Percentiles rank a stretch among this genome's conserved stretches.
phyloP scores from a whole-genome alignment of 2,797 vertebrate species.

The Garrulus glandarius region DNA sequence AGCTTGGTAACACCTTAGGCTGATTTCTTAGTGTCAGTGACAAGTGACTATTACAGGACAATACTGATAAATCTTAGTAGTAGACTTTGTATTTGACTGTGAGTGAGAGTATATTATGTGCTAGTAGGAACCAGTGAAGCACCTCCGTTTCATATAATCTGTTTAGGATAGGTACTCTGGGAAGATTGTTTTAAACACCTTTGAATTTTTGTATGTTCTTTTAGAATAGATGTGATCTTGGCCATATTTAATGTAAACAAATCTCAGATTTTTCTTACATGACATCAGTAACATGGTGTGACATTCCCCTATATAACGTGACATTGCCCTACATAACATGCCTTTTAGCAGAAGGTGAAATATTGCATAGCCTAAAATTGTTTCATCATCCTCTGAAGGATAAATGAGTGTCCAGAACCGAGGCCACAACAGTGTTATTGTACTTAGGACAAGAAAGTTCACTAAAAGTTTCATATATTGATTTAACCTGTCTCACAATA shows the following conservation, averaged over 20 bases:
- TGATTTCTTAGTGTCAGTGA: not conserved
- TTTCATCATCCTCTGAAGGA: not conserved
- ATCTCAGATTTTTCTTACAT: not conserved
- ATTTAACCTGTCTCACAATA: not conserved
- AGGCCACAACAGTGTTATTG: not conserved
- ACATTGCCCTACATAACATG: not conserved
- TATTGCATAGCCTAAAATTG: not conserved
- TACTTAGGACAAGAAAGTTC: not conserved
- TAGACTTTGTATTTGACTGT: not conserved
- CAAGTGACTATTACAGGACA: not conserved
- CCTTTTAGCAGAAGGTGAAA: not conserved
- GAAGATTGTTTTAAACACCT: not conserved
- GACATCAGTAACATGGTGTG: rapidly evolving
- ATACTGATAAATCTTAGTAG: not conserved
- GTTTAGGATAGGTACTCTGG: not conserved
- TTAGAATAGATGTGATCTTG: not conserved
- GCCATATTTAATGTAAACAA: not conserved
- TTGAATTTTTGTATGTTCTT: not conserved
- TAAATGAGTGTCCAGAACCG: not conserved
- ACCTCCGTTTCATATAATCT: not conserved
- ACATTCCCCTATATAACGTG: not conserved
- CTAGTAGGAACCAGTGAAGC: not conserved
- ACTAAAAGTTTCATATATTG: conserved; percentile 8
- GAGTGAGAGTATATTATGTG: not conserved
- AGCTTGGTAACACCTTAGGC: not conserved